A percentile compares a stretch with the other conserved stretches of the same genome.
phyloP scores from a whole-genome alignment of 2,888 invertebrate genomes.

The Dryobotodes eremita region DNA sequence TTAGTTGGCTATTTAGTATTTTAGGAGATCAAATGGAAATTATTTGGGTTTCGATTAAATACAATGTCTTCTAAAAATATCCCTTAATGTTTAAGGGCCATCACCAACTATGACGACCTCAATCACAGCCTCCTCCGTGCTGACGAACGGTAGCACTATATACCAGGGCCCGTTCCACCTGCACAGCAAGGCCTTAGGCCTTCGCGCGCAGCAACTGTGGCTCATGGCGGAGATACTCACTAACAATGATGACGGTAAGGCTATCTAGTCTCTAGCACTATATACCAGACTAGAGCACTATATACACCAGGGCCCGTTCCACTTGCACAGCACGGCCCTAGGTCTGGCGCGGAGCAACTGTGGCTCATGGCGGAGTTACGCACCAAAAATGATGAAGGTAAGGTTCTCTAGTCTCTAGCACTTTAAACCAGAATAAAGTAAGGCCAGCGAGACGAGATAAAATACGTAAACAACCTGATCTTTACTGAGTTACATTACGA shows the following conservation, averaged over 20 bases:
- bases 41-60: not conserved
- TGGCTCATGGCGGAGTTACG: constrained; percentile 97
- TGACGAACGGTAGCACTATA: constrained; percentile 91
- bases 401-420: not conserved
- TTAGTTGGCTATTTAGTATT: not conserved
- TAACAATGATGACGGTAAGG: constrained; percentile 94
- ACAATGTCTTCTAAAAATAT: not conserved
- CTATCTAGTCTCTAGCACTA: not conserved
- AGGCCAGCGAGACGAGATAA: too few relatives aligned
- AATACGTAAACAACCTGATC: too few relatives aligned
- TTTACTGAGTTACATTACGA: too few relatives aligned
- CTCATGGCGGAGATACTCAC: constrained; percentile 96
- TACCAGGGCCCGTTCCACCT: constrained; percentile 96
- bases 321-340: constrained; percentile 94
- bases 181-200: constrained; percentile 95
- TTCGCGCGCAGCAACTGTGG: constrained; percentile 98
- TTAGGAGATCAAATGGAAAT: not conserved
- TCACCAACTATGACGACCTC: constrained; percentile 94
- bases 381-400: constrained; percentile 96
- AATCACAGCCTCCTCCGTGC: constrained; percentile 90
- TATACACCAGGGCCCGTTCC: not conserved
- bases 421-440: not conserved
- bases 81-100: constrained; percentile 89
- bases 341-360: constrained; percentile 98
- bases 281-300: not conserved